A percentile compares a stretch with the other conserved stretches of the same genome.
Evolutionary conservation across 2,888 invertebrate species (phyloP).

Genomic region (Drosophila imparisetae): DNA sequence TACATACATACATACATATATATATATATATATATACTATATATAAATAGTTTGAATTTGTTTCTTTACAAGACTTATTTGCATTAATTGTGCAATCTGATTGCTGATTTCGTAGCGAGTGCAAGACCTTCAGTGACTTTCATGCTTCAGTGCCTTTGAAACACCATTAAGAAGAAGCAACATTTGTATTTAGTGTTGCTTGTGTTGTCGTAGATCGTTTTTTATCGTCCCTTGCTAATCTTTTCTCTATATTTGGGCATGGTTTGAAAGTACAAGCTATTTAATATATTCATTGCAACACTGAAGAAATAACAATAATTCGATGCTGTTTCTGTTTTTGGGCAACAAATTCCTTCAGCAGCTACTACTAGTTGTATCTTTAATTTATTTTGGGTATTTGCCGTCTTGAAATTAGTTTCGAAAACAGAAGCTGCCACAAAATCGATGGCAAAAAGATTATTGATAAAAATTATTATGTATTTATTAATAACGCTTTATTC

Average conservation of each 20-base stretch:
- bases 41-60: not conserved
- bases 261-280: slow-evolving; percentile 46
- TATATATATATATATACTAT: not conserved
- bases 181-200: slow-evolving; percentile 31
- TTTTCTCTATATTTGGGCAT: slow-evolving; percentile 68
- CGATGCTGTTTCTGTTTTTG: slow-evolving; percentile 10
- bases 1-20: not conserved
- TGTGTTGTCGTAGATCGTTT: not conserved
- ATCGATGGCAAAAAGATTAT: slow-evolving; percentile 6
- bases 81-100: slow-evolving; percentile 46
- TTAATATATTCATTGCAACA: slow-evolving; percentile 71
- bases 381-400: slow-evolving; percentile 9
- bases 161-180: slow-evolving; percentile 14
- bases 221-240: slow-evolving; percentile 60
- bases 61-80: slow-evolving; percentile 24
- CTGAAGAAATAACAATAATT: not conserved
- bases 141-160: slow-evolving; percentile 70
- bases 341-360: not conserved
- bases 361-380: not conserved
- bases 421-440: slow-evolving; percentile 35
- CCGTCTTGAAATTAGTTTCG: not conserved
- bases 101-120: slow-evolving; percentile 29
- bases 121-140: slow-evolving; percentile 73
- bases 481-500: slow-evolving; percentile 25
- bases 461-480: slow-evolving; percentile 10